phyloP scores from a whole-genome alignment of 2,113 vertebrate genomes.

The Glaucidium brasilianum region DNA sequence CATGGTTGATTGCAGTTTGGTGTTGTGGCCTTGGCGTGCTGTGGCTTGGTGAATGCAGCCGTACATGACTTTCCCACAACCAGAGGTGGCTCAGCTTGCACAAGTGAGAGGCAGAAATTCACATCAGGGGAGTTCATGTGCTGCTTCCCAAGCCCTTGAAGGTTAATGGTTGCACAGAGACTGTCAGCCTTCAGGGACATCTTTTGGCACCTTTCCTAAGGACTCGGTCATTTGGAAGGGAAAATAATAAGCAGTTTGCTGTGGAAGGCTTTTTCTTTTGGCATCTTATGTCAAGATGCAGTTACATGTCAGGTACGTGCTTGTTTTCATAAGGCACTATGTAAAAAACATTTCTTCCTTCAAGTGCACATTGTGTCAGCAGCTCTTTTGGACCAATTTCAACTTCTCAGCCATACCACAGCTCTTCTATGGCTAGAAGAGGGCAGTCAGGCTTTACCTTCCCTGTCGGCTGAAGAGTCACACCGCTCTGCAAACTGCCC shows the following conservation, averaged over 20 bases:
- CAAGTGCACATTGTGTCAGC: neutral
- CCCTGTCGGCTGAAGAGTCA: slow-evolving; percentile 42
- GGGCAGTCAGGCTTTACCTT: slow-evolving; percentile 9
- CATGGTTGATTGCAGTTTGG: neutral
- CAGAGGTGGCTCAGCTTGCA: neutral
- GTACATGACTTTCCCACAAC: neutral
- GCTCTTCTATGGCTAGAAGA: neutral
- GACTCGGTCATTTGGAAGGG: neutral
- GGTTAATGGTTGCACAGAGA: neutral
- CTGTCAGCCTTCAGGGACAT: neutral
- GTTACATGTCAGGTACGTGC: neutral
- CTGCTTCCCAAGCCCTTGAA: neutral
- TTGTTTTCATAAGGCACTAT: slow-evolving; percentile 1
- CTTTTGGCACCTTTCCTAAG: neutral
- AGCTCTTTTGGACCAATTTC: neutral
- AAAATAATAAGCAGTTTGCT: neutral
- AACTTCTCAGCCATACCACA: neutral
- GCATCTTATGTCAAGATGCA: neutral
- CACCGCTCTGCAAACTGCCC: neutral
- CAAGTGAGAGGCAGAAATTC: neutral
- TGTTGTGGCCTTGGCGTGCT: neutral
- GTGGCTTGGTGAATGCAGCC: neutral
- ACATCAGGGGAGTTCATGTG: neutral
- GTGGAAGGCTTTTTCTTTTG: neutral
- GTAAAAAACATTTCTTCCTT: neutral